These are phyloP conservation scores for Lottia scabra DNA, from an alignment of 2,888 invertebrate genomes.

Conservation along the genomic window DNA sequence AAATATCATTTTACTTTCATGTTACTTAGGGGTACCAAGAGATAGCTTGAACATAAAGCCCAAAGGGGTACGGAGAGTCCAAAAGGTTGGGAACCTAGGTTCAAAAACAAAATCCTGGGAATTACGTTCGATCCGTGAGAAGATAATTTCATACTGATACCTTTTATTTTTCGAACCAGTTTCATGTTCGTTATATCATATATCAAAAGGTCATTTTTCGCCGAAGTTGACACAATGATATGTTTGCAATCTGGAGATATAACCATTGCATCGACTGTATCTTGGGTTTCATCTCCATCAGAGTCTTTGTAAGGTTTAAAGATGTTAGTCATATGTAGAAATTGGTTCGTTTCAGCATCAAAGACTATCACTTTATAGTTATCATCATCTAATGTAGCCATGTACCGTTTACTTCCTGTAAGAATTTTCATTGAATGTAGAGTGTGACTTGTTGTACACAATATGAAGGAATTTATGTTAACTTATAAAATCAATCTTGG, in stretches of 20 bases:
- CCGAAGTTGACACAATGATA: conserved; percentile 36
- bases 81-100: no score
- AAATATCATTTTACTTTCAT: no score
- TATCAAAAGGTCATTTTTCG: conserved; percentile 40
- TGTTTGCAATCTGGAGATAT: conserved; percentile 38
- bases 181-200: conserved; percentile 33
- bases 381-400: conserved; percentile 17
- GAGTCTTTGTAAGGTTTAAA: conserved; percentile 35
- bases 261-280: conserved; percentile 40
- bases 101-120: no score
- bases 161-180: conserved; percentile 33
- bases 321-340: conserved; percentile 28
- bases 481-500: no score
- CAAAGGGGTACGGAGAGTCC: no score
- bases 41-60: no score
- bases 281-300: conserved; percentile 29
- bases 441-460: no score
- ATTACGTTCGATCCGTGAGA: no score
- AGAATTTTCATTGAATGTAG: no score
- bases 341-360: conserved; percentile 28
- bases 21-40: no score
- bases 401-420: conserved; percentile 8
- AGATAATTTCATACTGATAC: no score
- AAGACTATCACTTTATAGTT: conserved; percentile 32
- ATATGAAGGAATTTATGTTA: no score